Conservation (phyloP, 2,113 vertebrate species). For the Burhinus oedicnemus region DNA sequence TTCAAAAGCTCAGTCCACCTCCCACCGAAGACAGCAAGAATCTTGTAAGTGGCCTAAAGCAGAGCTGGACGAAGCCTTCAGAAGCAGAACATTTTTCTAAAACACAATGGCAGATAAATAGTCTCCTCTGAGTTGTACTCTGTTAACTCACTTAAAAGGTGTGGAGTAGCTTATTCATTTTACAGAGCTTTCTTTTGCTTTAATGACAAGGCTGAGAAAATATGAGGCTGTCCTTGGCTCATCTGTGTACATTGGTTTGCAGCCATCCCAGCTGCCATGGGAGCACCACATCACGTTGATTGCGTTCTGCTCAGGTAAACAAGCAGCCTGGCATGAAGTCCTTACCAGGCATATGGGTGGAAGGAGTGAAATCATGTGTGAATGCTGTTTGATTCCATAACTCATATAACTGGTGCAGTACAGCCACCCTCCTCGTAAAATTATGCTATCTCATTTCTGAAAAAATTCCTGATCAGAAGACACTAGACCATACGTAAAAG, state of each 20-base stretch:
- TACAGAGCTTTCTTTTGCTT: background rate
- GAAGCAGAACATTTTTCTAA: background rate
- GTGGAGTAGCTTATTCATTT: conserved; percentile 5
- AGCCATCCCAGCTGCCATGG: conserved; percentile 17
- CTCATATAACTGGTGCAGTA: background rate
- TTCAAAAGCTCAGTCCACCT: background rate
- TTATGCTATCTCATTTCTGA: conserved; percentile 14
- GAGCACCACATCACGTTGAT: background rate
- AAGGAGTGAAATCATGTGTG: conserved; percentile 48
- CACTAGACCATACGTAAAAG: background rate
- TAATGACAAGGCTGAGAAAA: conserved; percentile 49
- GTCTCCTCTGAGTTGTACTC: background rate
- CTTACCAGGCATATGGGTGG: conserved; percentile 7
- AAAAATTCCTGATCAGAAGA: background rate
- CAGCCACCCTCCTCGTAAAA: background rate
- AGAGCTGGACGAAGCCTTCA: background rate
- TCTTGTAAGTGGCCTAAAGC: background rate
- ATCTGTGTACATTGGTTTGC: conserved; percentile 31
- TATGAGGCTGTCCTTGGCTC: conserved; percentile 8
- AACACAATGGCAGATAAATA: background rate
- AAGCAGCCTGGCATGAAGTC: conserved; percentile 49
- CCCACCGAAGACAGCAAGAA: background rate
- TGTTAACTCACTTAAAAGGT: conserved; percentile 47
- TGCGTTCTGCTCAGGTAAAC: conserved; percentile 49
- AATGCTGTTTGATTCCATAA: background rate